Conservation (phyloP, 2,888 invertebrate genomes). For the Caradrina clavipalpis region DNA sequence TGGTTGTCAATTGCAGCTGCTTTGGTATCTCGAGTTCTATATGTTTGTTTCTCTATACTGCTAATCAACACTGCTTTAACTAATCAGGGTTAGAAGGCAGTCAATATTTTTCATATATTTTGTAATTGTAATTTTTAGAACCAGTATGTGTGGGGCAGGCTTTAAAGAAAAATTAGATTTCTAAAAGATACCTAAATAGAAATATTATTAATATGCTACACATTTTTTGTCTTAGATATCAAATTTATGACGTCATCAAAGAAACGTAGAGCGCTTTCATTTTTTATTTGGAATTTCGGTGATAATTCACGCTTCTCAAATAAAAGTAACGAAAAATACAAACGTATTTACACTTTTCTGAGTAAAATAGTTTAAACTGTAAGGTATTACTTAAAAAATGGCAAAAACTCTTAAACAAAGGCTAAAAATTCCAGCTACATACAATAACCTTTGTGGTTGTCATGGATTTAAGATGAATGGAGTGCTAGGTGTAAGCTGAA, state of each 20-base stretch:
- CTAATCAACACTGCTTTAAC: too few species aligned
- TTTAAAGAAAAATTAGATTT: too few species aligned
- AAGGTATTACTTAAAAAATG: constrained; percentile 32
- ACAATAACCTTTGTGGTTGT: constrained; percentile 26
- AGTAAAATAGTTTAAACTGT: constrained; percentile 12
- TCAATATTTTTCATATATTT: too few species aligned
- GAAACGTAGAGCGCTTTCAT: too few species aligned
- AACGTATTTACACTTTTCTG: constrained; percentile 15
- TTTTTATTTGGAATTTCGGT: neutral
- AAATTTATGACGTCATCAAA: too few species aligned
- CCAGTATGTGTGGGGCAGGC: too few species aligned
- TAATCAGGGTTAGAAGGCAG: too few species aligned
- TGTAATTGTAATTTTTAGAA: too few species aligned
- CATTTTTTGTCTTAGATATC: too few species aligned
- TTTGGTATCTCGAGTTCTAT: neutral
- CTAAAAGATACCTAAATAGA: too few species aligned
- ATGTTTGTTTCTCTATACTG: neutral
- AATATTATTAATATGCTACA: too few species aligned
- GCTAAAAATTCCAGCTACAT: constrained; percentile 17
- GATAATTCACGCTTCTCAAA: constrained; percentile 30
- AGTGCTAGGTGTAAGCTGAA: neutral
- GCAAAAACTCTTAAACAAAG: constrained; percentile 37
- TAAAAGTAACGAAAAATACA: constrained; percentile 24
- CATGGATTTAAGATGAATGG: constrained; percentile 34
- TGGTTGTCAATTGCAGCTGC: neutral